These are phyloP conservation scores for Neofelis nebulosa DNA, from an alignment of 2,113 vertebrate genomes.

Conservation along the genomic window DNA sequence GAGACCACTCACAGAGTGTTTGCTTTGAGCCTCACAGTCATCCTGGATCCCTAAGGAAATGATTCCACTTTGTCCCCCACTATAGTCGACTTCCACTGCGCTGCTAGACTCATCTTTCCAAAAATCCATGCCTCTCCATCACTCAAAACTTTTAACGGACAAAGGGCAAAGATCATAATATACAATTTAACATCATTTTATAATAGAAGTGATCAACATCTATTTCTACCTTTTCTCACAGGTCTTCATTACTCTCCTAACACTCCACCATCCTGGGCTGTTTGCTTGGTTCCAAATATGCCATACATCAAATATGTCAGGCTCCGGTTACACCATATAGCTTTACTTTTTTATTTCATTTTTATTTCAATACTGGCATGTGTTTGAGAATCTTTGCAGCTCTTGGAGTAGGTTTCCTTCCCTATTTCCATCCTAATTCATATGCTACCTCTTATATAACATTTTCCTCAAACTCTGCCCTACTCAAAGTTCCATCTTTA, in stretches of 20 bases:
- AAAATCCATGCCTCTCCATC: neutral
- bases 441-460: neutral
- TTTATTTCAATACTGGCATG: slow-evolving; percentile 36
- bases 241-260: neutral
- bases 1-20: neutral
- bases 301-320: neutral
- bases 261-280: neutral
- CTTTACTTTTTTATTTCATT: neutral
- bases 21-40: neutral
- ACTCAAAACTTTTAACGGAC: slow-evolving; percentile 25
- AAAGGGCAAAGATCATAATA: neutral
- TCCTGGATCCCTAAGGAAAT: neutral
- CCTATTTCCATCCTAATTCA: slow-evolving; percentile 31
- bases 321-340: neutral
- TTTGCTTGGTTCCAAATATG: neutral
- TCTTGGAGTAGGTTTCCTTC: neutral
- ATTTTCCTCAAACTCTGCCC: neutral
- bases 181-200: slow-evolving; percentile 20
- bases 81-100: neutral
- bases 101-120: neutral
- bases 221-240: slow-evolving; percentile 29
- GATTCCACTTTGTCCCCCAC: neutral
- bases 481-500: neutral
- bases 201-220: neutral
- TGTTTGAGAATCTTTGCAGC: slow-evolving; percentile 27